A percentile compares a stretch with the other conserved stretches of the same genome.
Evolutionary conservation across 2,113 vertebrate genomes (phyloP).

Genomic region (Tyrannus savana): DNA sequence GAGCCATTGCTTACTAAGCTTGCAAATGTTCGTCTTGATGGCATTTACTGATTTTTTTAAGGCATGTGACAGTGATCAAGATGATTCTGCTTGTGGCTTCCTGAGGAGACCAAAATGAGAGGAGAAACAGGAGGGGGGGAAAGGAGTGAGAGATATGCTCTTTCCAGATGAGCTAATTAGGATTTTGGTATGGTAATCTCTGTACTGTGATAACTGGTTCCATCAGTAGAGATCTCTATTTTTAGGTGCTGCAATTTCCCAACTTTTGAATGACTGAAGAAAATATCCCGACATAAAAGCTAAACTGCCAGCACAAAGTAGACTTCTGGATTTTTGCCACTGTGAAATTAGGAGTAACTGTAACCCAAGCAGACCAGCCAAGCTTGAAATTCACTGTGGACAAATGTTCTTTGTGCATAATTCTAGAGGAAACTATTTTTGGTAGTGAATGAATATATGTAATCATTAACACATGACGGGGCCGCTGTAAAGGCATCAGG

Average conservation of each 20-base stretch:
- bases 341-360: slow-evolving; percentile 58
- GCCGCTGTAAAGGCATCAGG: neutral
- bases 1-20: neutral
- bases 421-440: slow-evolving; percentile 65
- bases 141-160: neutral
- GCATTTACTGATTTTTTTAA: neutral
- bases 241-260: slow-evolving; percentile 5
- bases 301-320: slow-evolving; percentile 37
- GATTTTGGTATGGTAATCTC: neutral
- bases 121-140: neutral
- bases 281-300: slow-evolving; percentile 8
- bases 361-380: slow-evolving; percentile 55
- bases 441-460: slow-evolving; percentile 60
- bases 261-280: neutral
- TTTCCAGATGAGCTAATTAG: neutral
- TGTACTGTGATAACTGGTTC: neutral
- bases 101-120: neutral
- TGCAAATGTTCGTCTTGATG: neutral
- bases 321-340: slow-evolving; percentile 56
- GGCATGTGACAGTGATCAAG: neutral
- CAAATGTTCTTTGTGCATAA: slow-evolving; percentile 69
- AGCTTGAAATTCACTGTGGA: slow-evolving; percentile 52
- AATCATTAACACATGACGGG: slow-evolving; percentile 61
- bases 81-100: neutral
- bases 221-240: neutral